phyloP scores from a whole-genome alignment of 2,113 vertebrate species.

The Boulengeromyrus knoepffleri region DNA sequence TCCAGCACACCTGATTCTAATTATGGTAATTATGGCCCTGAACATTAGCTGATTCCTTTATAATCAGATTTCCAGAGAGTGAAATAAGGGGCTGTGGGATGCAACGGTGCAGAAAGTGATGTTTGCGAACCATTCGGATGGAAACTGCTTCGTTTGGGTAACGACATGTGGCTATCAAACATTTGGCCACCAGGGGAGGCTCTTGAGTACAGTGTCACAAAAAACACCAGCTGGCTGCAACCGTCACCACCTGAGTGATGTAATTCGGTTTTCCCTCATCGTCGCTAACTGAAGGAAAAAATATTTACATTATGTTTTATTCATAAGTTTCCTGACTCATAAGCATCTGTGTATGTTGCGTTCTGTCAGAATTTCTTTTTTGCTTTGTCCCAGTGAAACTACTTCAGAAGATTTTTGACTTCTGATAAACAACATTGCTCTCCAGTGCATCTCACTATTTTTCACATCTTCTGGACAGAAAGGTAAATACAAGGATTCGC shows the following conservation, averaged over 20 bases:
- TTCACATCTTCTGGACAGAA: not conserved
- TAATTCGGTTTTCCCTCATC: not conserved
- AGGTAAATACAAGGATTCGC: not conserved
- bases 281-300: not conserved
- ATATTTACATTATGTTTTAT: not conserved
- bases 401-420: not conserved
- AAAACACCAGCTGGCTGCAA: not conserved
- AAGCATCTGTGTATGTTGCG: not conserved
- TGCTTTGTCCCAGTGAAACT: not conserved
- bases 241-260: not conserved
- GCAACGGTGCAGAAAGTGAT: not conserved
- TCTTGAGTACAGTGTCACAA: not conserved
- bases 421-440: not conserved
- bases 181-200: not conserved
- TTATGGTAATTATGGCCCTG: not conserved
- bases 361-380: not conserved
- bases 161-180: not conserved
- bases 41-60: not conserved
- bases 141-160: not conserved
- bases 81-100: not conserved
- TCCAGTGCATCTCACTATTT: not conserved
- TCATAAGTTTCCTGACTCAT: not conserved
- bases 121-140: not conserved
- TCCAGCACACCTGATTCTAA: not conserved
- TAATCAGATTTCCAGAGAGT: not conserved